These are phyloP conservation scores for Caenorhabditis afra DNA, from an alignment of 2,888 invertebrate species.

Conservation along the genomic window DNA sequence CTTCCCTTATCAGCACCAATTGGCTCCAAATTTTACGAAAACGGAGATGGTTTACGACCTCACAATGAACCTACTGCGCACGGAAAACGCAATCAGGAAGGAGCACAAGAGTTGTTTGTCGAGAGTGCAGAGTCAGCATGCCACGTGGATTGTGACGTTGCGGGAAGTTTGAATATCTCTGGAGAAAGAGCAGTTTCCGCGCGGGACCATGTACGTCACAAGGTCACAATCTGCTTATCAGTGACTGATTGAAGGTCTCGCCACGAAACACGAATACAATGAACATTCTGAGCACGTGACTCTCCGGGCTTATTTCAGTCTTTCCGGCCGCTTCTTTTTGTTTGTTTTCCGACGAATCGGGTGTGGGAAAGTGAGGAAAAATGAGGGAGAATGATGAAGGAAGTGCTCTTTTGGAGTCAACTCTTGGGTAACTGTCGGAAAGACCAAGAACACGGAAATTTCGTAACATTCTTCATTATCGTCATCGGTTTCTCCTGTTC, in stretches of 20 bases:
- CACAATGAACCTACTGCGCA: slow-evolving; percentile 38
- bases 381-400: slow-evolving; percentile 8
- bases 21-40: slow-evolving; percentile 48
- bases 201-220: slow-evolving; percentile 41
- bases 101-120: not conserved
- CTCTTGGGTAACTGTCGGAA: not conserved
- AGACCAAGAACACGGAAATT: slow-evolving; percentile 18
- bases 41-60: slow-evolving; percentile 55
- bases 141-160: not conserved
- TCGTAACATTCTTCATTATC: slow-evolving; percentile 33
- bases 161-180: too few species aligned
- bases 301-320: slow-evolving; percentile 16
- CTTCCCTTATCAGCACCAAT: slow-evolving; percentile 40
- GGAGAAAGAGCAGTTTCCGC: slow-evolving; percentile 1
- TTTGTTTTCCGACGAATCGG: slow-evolving; percentile 4
- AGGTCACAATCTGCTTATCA: slow-evolving; percentile 37
- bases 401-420: too few species aligned
- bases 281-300: slow-evolving; percentile 36
- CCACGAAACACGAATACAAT: slow-evolving; percentile 20
- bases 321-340: slow-evolving; percentile 7
- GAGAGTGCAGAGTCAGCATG: slow-evolving; percentile 1
- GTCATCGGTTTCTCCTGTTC: slow-evolving; percentile 9
- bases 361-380: slow-evolving; percentile 1
- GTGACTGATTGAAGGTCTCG: slow-evolving; percentile 27
- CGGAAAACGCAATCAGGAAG: slow-evolving; percentile 11